Evolutionary conservation across 1,140 invertebrate genomes (phyloP), one percentile per base, ranked within the genome.

Genomic region (Drosophila tristis): DNA sequence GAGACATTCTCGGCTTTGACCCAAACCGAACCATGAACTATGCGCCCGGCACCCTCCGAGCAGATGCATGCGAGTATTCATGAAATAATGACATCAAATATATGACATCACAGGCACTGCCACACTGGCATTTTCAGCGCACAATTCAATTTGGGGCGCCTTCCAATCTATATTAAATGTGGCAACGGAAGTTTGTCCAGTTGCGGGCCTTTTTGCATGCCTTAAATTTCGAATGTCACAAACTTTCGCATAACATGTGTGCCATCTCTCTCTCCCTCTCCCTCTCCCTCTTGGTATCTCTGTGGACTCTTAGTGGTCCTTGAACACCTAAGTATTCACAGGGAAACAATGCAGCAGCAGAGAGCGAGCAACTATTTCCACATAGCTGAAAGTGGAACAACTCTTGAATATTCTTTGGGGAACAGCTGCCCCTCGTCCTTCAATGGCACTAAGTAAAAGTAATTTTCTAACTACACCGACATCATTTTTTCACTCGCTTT

Each of bases 391-490:
- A 45, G 50, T 47, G 39, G 9, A 64, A 67, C 71, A 81, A 71
- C 74, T 51, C 58, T 59, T 58, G 55, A 64, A 67, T 74, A 67
- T 86, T 82, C 81, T 66, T 31, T 15, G 74, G 81, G 81, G 64
- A 39, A 43, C 67, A 39, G 8, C 11, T 11, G 4, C 11, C 11
- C 35, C 11, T 39, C 35, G 35, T 39, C 61, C 78, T 44, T 64
- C 73, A 76, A 68, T 87, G 74, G 57, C 68, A 72, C 62, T 74
- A 78, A 87, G 81, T 86, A 68, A 86, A 86, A 86, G 82, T 86
- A 87, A 81, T 86, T 87, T 82, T 82, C 59, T 81, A 82, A 78
- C 82, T 82, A 65, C 72, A 66, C 60, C 72, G 74, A 64, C 63
- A 72, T 59, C 68, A 65, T 50, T 51, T 39, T 55, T 54, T 29